Evolutionary conservation across 2,113 vertebrate genomes (phyloP).

Genomic region (Anhinga rufa): DNA sequence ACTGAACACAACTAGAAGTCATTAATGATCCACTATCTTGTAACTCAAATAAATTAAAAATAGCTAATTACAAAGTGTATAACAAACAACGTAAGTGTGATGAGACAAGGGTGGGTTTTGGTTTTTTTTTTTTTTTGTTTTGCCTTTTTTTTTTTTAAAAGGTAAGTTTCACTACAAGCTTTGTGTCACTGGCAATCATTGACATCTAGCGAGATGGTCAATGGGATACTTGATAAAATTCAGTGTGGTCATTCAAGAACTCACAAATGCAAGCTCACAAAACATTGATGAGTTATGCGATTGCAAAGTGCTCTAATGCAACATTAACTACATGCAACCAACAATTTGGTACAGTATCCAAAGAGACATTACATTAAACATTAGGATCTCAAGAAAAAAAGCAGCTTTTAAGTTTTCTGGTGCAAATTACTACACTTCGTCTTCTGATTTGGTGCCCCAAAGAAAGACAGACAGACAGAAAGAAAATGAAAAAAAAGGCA

Average conservation of each 20-base stretch:
- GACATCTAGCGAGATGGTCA: conserved; percentile 72
- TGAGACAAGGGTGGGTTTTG: conserved; percentile 54
- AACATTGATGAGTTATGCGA: conserved; percentile 85
- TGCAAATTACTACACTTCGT: conserved; percentile 76
- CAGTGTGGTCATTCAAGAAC: conserved; percentile 72
- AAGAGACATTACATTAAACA: conserved; percentile 79
- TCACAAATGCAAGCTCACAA: conserved; percentile 88
- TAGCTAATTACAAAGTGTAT: conserved; percentile 72
- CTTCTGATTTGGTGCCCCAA: conserved; percentile 74
- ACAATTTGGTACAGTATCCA: conserved; percentile 80
- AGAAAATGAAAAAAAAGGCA: conserved; percentile 21
- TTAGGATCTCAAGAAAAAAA: conserved; percentile 74
- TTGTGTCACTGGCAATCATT: conserved; percentile 73
- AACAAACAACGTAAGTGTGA: conserved; percentile 70
- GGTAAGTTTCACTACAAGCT: conserved; percentile 73
- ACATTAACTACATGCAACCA: conserved; percentile 86
- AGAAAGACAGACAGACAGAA: background rate
- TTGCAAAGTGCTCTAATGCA: conserved; percentile 90
- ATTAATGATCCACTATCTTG: conserved; percentile 75
- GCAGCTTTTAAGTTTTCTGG: conserved; percentile 78
- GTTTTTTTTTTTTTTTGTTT: background rate
- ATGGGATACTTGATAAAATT: conserved; percentile 70
- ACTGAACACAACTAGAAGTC: conserved; percentile 69
- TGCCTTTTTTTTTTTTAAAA: background rate
- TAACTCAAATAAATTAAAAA: conserved; percentile 79